A percentile compares a stretch with the other conserved stretches of the same genome.
Conservation (phyloP, 1,140 invertebrate genomes). For the Lepidurus apus region DNA sequence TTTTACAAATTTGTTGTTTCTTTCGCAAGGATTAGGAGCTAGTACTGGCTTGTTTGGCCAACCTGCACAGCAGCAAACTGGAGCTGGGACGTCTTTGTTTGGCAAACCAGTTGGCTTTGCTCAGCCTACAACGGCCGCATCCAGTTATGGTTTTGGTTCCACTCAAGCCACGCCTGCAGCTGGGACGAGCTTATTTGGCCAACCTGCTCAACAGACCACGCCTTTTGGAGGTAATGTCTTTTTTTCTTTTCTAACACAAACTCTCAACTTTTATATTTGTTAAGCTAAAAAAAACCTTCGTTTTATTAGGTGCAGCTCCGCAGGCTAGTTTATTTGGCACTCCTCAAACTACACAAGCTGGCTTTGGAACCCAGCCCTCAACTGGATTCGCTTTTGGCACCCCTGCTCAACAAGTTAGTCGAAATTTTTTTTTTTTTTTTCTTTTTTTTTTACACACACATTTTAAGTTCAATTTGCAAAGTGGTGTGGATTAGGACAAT, state of each 20-base stretch:
- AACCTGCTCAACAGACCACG: neutral
- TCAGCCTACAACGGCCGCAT: slow-evolving; percentile 33
- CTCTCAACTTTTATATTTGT: neutral
- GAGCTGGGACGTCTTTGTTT: slow-evolving; percentile 30
- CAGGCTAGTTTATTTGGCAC: neutral
- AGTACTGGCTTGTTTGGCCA: slow-evolving; percentile 42
- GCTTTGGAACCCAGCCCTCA: slow-evolving; percentile 31
- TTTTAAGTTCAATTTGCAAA: no score
- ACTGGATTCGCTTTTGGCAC: slow-evolving; percentile 30
- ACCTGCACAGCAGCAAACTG: slow-evolving; percentile 36
- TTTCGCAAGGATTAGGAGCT: slow-evolving; percentile 26
- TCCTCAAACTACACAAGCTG: slow-evolving; percentile 39
- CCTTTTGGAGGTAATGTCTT: neutral
- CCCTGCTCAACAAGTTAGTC: slow-evolving; percentile 38
- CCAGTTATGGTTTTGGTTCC: slow-evolving; percentile 38
- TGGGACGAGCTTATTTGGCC: slow-evolving; percentile 40
- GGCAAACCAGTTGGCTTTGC: slow-evolving; percentile 35
- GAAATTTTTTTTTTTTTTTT: neutral
- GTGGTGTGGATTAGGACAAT: no score
- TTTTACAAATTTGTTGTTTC: neutral
- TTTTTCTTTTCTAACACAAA: neutral
- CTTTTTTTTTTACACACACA: no score
- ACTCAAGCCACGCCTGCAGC: slow-evolving; percentile 41
- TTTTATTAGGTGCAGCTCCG: neutral
- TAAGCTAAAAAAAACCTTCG: neutral